These are phyloP conservation scores for Jordanella pulchra DNA, from an alignment of 2,797 vertebrate genomes.

Conservation along the genomic window DNA sequence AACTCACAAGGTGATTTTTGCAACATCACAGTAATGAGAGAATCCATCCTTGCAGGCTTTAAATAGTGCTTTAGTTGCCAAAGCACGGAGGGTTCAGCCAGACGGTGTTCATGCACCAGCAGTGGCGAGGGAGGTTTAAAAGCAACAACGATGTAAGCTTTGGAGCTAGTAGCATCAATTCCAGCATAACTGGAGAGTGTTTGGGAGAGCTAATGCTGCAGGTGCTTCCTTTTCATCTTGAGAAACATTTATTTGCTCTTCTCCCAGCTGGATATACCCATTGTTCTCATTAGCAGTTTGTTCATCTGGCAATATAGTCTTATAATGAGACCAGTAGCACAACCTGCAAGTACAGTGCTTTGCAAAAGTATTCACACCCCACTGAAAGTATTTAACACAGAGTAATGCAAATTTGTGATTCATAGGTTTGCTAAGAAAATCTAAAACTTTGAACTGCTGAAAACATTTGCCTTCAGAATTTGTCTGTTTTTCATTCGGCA, in stretches of 20 bases:
- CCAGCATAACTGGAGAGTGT: conserved; percentile 6
- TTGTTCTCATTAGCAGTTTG: neutral
- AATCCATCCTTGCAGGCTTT: conserved; percentile 7
- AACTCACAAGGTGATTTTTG: neutral
- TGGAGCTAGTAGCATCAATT: conserved; percentile 10
- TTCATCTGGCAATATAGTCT: neutral
- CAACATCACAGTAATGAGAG: conserved; percentile 6
- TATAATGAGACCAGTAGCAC: no score
- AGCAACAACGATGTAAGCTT: neutral
- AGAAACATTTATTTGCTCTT: neutral
- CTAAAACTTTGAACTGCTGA: neutral
- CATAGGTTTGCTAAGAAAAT: neutral
- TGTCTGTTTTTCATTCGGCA: no score
- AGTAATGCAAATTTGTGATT: neutral
- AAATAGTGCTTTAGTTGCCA: neutral
- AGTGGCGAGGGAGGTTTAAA: conserved; percentile 8
- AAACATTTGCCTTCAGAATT: neutral
- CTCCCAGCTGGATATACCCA: no score
- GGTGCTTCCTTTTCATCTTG: neutral
- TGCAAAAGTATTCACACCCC: neutral
- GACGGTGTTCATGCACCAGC: neutral
- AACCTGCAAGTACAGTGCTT: neutral
- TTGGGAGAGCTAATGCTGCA: conserved; percentile 6
- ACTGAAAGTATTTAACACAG: neutral
- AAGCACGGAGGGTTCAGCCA: conserved; percentile 4